Percentiles rank a stretch among this genome's conserved stretches.
These are phyloP conservation scores for Porites lobata DNA, from an alignment of 92 coral and sea anemone genomes.

Conservation along the genomic window DNA sequence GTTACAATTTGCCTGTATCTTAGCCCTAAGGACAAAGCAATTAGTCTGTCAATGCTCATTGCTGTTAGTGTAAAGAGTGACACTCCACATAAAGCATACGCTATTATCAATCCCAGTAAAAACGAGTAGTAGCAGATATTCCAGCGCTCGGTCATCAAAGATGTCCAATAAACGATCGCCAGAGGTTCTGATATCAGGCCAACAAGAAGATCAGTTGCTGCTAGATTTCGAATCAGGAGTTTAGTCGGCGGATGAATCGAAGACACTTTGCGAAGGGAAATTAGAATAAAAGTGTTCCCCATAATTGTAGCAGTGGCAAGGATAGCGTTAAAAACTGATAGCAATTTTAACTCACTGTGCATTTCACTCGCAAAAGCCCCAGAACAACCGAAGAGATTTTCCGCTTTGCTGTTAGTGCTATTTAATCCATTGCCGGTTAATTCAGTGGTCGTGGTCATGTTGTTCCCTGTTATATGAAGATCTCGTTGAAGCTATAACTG, in stretches of 20 bases:
- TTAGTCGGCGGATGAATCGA: constrained; percentile 2
- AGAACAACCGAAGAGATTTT: background rate
- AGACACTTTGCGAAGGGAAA: background rate
- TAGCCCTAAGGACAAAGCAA: background rate
- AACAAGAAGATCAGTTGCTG: background rate
- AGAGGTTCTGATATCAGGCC: background rate
- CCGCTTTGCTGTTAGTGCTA: background rate
- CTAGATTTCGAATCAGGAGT: background rate
- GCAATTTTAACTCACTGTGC: background rate
- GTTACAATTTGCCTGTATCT: constrained; percentile 5
- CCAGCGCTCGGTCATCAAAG: background rate
- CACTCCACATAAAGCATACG: background rate
- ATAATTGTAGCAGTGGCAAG: background rate
- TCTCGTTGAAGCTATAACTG: background rate
- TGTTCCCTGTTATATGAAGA: background rate
- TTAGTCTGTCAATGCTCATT: background rate
- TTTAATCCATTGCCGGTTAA: background rate
- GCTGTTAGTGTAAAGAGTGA: background rate
- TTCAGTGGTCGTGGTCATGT: background rate
- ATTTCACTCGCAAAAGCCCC: background rate
- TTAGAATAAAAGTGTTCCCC: background rate
- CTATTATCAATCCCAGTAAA: background rate
- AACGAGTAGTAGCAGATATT: background rate
- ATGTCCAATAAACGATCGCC: background rate
- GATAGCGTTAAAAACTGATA: background rate